A percentile compares a stretch with the other conserved stretches of the same genome.
Conservation (phyloP, 2,113 vertebrate genomes). For the Cololabis saira region DNA sequence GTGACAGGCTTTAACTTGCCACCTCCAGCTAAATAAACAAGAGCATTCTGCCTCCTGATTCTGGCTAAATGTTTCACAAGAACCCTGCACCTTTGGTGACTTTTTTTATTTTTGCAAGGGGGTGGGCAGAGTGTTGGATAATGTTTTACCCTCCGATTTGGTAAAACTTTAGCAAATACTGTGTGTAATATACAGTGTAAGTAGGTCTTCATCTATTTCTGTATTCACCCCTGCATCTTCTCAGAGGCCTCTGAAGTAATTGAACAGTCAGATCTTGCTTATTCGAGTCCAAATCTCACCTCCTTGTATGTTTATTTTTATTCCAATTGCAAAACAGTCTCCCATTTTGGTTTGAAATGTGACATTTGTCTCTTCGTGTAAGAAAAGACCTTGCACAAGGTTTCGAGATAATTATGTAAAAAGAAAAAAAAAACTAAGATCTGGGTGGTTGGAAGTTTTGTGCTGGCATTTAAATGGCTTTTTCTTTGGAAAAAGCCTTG, state of each 20-base stretch:
- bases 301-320: too few relatives aligned
- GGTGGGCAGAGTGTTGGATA: constrained; percentile 1
- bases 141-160: constrained; percentile 10
- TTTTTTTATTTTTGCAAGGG: constrained; percentile 2
- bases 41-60: constrained; percentile 49
- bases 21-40: constrained; percentile 63
- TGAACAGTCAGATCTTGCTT: too few relatives aligned
- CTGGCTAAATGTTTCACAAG: constrained; percentile 38
- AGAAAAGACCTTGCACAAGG: neutral
- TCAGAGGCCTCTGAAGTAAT: too few relatives aligned
- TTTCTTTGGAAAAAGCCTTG: neutral
- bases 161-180: neutral
- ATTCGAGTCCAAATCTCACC: too few relatives aligned
- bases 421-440: neutral
- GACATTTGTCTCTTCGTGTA: neutral
- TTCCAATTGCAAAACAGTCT: too few relatives aligned
- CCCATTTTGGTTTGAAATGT: neutral
- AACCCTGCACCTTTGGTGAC: constrained; percentile 34
- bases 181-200: neutral
- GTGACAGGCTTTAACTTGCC: constrained; percentile 62
- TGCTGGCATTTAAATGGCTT: neutral
- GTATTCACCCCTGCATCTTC: too few relatives aligned
- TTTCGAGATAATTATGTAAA: neutral
- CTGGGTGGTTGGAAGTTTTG: neutral
- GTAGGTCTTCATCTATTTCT: too few relatives aligned